Conservation (phyloP, 2,113 vertebrate species). For the Menura novaehollandiae region DNA sequence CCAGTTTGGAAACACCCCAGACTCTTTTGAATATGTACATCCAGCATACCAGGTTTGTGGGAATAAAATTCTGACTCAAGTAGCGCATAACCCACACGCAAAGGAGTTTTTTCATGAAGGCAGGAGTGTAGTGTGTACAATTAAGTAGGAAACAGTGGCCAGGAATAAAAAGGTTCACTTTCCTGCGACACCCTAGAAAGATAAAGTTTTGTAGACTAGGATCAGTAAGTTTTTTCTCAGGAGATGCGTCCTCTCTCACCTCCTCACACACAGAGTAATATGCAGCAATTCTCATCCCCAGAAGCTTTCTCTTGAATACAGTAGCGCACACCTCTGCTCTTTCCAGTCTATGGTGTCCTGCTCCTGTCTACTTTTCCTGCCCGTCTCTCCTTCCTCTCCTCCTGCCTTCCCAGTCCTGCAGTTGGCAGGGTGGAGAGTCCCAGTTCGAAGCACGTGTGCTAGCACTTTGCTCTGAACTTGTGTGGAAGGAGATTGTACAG, state of each 20-base stretch:
- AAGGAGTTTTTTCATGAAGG: neutral
- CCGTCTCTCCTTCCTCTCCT: neutral
- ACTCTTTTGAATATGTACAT: neutral
- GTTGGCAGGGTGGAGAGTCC: neutral
- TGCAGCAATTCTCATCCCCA: neutral
- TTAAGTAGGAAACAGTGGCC: neutral
- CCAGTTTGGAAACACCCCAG: neutral
- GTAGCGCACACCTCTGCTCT: accelerated
- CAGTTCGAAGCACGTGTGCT: neutral
- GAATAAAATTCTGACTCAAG: neutral
- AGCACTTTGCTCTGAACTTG: neutral
- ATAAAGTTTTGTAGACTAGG: neutral
- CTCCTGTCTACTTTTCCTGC: neutral
- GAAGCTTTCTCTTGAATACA: neutral
- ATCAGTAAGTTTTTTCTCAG: neutral
- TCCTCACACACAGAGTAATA: neutral
- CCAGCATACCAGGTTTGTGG: neutral
- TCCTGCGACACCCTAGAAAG: neutral
- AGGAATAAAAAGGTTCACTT: neutral
- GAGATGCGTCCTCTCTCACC: neutral
- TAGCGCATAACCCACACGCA: neutral
- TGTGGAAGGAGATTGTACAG: neutral
- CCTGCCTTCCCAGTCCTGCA: neutral
- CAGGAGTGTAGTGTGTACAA: neutral
- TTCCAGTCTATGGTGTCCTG: neutral